Percentiles rank a stretch among this genome's conserved stretches.
Conservation (phyloP, 2,797 vertebrate genomes). For the Sebastes vulpes region DNA sequence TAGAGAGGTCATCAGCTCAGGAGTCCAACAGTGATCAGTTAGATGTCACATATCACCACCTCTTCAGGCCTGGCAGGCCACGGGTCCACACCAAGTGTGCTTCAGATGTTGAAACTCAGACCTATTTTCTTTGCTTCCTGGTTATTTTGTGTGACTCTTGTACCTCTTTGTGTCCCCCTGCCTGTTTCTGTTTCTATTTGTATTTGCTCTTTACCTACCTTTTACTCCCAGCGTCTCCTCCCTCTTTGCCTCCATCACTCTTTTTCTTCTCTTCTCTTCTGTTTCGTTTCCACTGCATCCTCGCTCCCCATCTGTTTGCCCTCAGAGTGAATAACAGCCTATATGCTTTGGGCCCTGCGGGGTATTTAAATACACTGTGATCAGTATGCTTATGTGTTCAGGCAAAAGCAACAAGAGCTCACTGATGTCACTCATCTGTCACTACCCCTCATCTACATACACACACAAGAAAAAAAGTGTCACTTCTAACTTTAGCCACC, state of each 20-base stretch:
- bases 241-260: not conserved
- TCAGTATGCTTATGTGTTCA: conserved; percentile 15
- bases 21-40: conserved; percentile 44
- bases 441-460: not conserved
- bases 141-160: not conserved
- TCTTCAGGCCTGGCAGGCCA: conserved; percentile 27
- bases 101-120: conserved; percentile 29
- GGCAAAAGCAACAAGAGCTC: conserved; percentile 9
- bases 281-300: conserved; percentile 1
- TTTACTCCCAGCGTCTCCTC: not conserved
- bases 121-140: conserved; percentile 1
- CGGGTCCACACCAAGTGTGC: not conserved
- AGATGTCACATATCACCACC: conserved; percentile 40
- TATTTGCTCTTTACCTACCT: conserved; percentile 1
- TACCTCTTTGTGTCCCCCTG: not conserved
- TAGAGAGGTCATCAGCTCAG: conserved; percentile 53
- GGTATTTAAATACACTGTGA: conserved; percentile 43
- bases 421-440: conserved; percentile 11
- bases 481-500: conserved; percentile 20
- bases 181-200: conserved; percentile 4
- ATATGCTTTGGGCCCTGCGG: conserved; percentile 19
- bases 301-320: conserved; percentile 10
- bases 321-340: conserved; percentile 40
- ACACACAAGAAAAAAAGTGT: not conserved
- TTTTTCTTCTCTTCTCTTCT: conserved; percentile 19